These are phyloP conservation scores for Dipodomys ordii DNA, from an alignment of 2,113 vertebrate genomes.

Conservation along the genomic window DNA sequence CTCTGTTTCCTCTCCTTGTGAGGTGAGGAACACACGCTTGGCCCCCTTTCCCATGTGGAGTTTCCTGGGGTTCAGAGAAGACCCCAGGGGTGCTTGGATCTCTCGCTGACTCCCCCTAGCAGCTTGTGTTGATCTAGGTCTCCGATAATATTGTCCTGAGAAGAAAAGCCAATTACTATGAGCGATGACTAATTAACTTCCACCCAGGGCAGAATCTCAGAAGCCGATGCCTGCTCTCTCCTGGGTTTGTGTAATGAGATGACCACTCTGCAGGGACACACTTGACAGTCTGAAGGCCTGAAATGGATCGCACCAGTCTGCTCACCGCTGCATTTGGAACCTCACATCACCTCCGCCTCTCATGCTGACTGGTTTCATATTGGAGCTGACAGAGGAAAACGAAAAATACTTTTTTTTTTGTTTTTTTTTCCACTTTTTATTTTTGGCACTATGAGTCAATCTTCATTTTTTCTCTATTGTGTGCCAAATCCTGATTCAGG, in stretches of 20 bases:
- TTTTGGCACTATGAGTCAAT: background rate
- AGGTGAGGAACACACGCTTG: background rate
- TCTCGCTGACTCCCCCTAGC: background rate
- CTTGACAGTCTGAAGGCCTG: slow-evolving; percentile 16
- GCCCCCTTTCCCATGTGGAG: background rate
- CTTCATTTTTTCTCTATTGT: slow-evolving; percentile 41
- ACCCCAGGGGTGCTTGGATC: background rate
- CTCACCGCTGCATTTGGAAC: background rate
- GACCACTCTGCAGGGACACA: background rate
- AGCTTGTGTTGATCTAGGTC: background rate
- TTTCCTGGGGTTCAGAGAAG: background rate
- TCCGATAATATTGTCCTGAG: background rate
- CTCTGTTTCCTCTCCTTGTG: background rate
- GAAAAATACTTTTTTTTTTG: background rate
- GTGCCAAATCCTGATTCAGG: background rate
- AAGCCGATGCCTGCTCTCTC: slow-evolving; percentile 41
- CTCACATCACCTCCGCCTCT: background rate
- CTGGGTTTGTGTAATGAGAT: background rate
- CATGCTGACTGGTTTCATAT: background rate
- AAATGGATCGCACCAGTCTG: background rate
- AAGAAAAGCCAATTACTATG: slow-evolving; percentile 41
- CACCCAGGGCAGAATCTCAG: slow-evolving; percentile 19
- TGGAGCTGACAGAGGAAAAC: background rate
- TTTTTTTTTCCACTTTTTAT: background rate
- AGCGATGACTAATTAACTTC: slow-evolving; percentile 58